A percentile compares a stretch with the other conserved stretches of the same genome.
These are phyloP conservation scores for Eolophus roseicapilla DNA, from an alignment of 2,113 vertebrate species.

Conservation along the genomic window DNA sequence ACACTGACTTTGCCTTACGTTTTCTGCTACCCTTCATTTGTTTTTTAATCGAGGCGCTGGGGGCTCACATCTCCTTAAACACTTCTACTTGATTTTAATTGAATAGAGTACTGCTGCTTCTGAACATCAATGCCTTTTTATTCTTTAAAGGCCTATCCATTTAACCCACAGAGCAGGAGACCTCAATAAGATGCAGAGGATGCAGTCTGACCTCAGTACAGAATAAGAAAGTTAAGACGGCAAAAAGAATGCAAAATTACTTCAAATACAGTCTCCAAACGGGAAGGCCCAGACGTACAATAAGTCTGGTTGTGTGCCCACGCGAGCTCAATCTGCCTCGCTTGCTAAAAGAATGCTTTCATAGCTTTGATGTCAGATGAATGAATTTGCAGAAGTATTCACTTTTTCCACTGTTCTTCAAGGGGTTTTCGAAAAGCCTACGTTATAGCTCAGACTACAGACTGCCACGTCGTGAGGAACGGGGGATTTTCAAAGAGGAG, in stretches of 20 bases:
- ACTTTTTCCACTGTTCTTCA: slow-evolving; percentile 32
- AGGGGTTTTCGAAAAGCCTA: slow-evolving; percentile 16
- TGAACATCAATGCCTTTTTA: slow-evolving; percentile 32
- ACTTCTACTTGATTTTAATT: slow-evolving; percentile 41
- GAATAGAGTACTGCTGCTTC: not conserved
- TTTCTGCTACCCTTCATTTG: not conserved
- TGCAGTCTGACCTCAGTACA: not conserved
- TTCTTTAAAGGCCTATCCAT: slow-evolving; percentile 20
- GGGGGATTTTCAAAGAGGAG: not conserved
- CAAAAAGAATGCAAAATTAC: not conserved
- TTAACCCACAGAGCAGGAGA: slow-evolving; percentile 18
- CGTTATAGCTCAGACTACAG: not conserved
- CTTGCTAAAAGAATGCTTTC: slow-evolving; percentile 42
- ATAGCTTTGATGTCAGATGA: slow-evolving; percentile 49
- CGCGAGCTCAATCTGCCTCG: not conserved
- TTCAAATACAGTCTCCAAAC: slow-evolving; percentile 38
- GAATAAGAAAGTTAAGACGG: not conserved
- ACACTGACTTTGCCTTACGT: not conserved
- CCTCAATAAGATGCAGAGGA: slow-evolving; percentile 1
- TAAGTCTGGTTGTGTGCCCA: slow-evolving; percentile 22
- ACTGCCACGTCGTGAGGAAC: not conserved
- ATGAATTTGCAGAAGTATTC: slow-evolving; percentile 54
- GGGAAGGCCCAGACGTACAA: slow-evolving; percentile 9
- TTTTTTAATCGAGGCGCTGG: not conserved
- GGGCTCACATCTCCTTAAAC: slow-evolving; percentile 11